Evolutionary conservation across 92 coral and sea anemone species (phyloP).

Genomic region (Phymanthus crucifer): DNA sequence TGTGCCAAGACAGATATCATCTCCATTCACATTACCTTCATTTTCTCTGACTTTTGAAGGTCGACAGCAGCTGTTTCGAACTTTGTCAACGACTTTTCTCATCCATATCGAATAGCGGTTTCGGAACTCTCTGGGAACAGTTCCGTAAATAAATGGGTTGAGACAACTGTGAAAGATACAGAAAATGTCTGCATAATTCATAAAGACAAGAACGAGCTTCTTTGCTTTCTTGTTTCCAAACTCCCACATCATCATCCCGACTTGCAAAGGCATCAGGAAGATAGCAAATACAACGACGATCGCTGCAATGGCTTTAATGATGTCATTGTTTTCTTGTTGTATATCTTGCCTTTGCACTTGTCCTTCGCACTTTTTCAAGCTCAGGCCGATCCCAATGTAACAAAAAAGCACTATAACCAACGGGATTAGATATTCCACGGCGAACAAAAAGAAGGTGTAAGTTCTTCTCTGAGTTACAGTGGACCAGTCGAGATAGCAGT

Average conservation of each 20-base stretch:
- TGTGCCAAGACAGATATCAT: neutral
- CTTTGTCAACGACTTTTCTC: neutral
- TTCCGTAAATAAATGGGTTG: conserved; percentile 70
- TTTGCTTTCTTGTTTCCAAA: conserved; percentile 13
- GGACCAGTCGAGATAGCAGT: conserved; percentile 32
- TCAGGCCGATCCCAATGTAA: conserved; percentile 17
- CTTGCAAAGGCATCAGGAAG: conserved; percentile 35
- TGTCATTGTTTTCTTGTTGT: conserved; percentile 28
- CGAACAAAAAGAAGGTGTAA: conserved; percentile 22
- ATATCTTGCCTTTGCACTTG: conserved; percentile 25
- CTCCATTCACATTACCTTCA: neutral
- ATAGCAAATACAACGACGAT: conserved; percentile 16
- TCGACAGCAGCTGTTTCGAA: neutral
- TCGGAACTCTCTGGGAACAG: conserved; percentile 61
- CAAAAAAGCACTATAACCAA: conserved; percentile 17
- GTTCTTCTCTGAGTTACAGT: conserved; percentile 4
- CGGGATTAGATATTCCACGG: conserved; percentile 32
- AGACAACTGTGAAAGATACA: conserved; percentile 59
- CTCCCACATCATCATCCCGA: conserved; percentile 39
- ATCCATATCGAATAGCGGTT: conserved; percentile 33
- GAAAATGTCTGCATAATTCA: conserved; percentile 43
- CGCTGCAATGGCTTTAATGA: conserved; percentile 33
- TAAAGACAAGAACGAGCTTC: conserved; percentile 7
- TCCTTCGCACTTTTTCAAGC: conserved; percentile 31
- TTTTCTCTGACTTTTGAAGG: neutral